phyloP scores from a whole-genome alignment of 2,113 vertebrate genomes.

The Rhadina sibilatrix region DNA sequence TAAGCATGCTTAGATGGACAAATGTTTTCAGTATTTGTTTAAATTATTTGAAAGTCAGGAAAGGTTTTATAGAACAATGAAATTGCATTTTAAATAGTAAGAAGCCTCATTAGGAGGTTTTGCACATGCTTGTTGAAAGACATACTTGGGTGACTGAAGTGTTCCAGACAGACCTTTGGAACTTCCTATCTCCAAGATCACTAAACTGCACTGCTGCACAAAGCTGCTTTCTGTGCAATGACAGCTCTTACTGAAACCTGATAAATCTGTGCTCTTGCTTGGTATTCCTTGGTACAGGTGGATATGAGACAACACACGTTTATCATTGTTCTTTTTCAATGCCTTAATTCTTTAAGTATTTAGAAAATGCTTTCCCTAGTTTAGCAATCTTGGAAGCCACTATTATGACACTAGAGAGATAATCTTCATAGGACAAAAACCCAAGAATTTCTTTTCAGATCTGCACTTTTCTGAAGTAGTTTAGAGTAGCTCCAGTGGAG shows the following conservation, averaged over 20 bases:
- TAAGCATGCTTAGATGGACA: background rate
- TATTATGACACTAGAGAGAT: background rate
- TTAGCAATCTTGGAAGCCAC: background rate
- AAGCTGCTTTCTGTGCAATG: background rate
- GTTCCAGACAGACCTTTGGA: background rate
- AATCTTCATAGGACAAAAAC: background rate
- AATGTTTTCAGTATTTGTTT: background rate
- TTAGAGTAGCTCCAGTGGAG: background rate
- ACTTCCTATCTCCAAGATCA: background rate
- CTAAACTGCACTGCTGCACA: background rate
- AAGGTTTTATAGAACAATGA: background rate
- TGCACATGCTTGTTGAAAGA: background rate
- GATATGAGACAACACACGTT: background rate
- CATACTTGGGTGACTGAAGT: background rate
- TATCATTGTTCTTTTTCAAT: background rate
- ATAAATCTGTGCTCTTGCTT: background rate
- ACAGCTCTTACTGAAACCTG: background rate
- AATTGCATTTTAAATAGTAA: background rate
- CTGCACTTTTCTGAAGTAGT: background rate
- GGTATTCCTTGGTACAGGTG: background rate
- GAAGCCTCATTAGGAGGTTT: background rate
- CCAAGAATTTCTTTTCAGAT: background rate
- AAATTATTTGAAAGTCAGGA: background rate
- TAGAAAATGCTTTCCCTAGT: background rate
- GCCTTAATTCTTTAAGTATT: background rate